These are phyloP conservation scores for Caenorhabditis angaria DNA, from an alignment of 2,888 invertebrate genomes.

Conservation along the genomic window DNA sequence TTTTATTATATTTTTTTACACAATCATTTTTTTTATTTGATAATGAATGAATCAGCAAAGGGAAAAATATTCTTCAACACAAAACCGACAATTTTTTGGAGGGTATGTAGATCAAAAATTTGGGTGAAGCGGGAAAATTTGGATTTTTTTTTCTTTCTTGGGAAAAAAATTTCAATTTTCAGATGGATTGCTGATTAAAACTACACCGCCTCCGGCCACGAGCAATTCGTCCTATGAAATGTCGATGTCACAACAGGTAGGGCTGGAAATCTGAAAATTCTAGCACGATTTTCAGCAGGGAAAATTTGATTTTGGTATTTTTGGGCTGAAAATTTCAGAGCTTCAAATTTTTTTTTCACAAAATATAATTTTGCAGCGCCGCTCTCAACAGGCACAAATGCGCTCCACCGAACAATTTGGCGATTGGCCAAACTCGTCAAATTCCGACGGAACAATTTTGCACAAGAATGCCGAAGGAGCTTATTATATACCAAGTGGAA, in stretches of 20 bases:
- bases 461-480: slow-evolving; percentile 60
- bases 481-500: slow-evolving; percentile 57
- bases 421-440: slow-evolving; percentile 22
- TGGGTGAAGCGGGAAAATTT: too few relatives aligned
- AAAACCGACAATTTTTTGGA: background rate
- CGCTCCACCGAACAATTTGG: slow-evolving; percentile 13
- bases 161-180: background rate
- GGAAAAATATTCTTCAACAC: slow-evolving; percentile 8
- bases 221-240: slow-evolving; percentile 52
- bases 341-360: background rate
- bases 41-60: background rate
- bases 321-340: background rate
- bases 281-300: slow-evolving; percentile 1
- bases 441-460: slow-evolving; percentile 24
- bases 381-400: slow-evolving; percentile 39
- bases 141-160: too few relatives aligned
- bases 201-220: slow-evolving; percentile 14
- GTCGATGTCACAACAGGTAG: slow-evolving; percentile 50
- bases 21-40: slow-evolving; percentile 5
- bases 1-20: too few relatives aligned
- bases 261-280: background rate
- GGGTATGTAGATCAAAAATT: background rate
- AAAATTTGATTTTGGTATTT: too few relatives aligned
- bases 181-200: slow-evolving; percentile 46
- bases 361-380: slow-evolving; percentile 26